Conservation (phyloP, 2,797 vertebrate genomes). For the Myotis myotis region DNA sequence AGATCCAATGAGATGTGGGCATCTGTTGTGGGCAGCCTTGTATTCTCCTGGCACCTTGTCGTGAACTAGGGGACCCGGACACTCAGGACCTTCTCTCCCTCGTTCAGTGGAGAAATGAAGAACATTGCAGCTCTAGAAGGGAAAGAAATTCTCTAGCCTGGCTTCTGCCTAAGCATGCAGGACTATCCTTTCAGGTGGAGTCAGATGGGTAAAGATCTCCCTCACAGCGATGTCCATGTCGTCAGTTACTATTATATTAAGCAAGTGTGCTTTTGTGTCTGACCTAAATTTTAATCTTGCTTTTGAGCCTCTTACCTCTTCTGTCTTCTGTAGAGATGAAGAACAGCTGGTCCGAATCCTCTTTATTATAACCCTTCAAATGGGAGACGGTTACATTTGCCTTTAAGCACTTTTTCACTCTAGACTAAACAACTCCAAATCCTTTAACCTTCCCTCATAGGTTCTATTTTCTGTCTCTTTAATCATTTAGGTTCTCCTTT, state of each 20-base stretch:
- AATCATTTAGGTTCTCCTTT: slow-evolving; percentile 70
- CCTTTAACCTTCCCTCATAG: slow-evolving; percentile 67
- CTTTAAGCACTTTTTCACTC: slow-evolving; percentile 53
- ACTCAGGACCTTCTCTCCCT: not conserved
- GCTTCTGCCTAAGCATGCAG: not conserved
- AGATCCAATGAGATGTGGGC: not conserved
- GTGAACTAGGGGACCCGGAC: not conserved
- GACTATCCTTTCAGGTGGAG: not conserved
- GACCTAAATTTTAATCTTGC: slow-evolving; percentile 1
- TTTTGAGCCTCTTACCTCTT: slow-evolving; percentile 57
- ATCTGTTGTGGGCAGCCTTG: not conserved
- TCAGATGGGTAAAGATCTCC: not conserved
- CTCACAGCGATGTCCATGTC: not conserved
- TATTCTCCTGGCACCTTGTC: not conserved
- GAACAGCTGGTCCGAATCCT: slow-evolving; percentile 67
- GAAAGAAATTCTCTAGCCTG: not conserved
- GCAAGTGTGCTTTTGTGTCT: not conserved
- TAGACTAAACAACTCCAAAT: slow-evolving; percentile 78
- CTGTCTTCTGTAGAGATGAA: slow-evolving; percentile 45
- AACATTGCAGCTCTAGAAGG: not conserved
- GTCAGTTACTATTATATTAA: not conserved
- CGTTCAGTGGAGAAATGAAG: not conserved
- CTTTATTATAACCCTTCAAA: slow-evolving; percentile 66
- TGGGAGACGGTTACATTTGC: slow-evolving; percentile 61
- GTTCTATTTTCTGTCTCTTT: slow-evolving; percentile 73